These are phyloP conservation scores for Lycaon pictus DNA, from an alignment of 2,113 vertebrate genomes.

Conservation along the genomic window DNA sequence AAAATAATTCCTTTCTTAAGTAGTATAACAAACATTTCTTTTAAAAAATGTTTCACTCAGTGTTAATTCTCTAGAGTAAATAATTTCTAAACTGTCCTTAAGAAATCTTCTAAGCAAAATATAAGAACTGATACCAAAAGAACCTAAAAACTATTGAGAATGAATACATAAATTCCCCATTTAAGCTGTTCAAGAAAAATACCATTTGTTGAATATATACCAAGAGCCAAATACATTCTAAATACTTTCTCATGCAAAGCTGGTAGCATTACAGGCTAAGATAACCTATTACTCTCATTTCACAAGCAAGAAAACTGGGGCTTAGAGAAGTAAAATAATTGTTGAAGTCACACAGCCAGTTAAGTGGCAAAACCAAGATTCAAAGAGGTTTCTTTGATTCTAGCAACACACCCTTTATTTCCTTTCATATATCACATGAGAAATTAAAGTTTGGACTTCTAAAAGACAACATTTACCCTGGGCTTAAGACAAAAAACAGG, in stretches of 20 bases:
- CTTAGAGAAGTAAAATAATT: neutral
- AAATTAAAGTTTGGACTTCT: neutral
- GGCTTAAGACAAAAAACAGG: neutral
- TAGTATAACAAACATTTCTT: neutral
- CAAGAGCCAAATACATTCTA: neutral
- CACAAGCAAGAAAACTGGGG: neutral
- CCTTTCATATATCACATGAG: neutral
- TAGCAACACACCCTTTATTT: neutral
- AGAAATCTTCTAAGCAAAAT: conserved; percentile 29
- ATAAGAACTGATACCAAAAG: neutral
- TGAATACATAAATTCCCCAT: neutral
- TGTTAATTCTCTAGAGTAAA: neutral
- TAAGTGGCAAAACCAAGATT: neutral
- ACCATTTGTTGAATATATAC: neutral
- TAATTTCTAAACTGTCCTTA: neutral
- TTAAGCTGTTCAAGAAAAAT: neutral
- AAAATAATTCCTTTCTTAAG: conserved; percentile 35
- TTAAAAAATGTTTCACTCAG: neutral
- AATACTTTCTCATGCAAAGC: conserved; percentile 10
- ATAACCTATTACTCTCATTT: neutral
- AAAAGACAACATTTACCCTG: neutral
- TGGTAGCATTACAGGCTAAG: neutral
- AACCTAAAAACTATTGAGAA: neutral
- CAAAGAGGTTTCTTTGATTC: neutral
- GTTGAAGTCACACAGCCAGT: neutral